Evolutionary conservation across 2,888 invertebrate species (phyloP).

Genomic region (Pimpla rufipes): DNA sequence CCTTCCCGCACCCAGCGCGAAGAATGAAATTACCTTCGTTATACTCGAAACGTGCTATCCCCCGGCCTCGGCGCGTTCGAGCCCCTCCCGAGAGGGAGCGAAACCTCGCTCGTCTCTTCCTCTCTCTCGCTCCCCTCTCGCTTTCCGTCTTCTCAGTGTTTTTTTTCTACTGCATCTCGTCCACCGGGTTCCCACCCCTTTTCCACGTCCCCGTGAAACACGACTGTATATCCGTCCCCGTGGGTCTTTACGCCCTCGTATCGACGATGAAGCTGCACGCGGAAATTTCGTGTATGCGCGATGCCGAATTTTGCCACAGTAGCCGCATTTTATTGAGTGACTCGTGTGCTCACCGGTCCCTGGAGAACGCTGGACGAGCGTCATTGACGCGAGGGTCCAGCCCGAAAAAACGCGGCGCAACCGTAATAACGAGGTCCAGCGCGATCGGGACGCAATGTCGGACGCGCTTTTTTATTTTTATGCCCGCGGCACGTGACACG

Average conservation of each 20-base stretch:
- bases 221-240: slow-evolving; percentile 19
- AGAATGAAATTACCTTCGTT: slow-evolving; percentile 85
- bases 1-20: slow-evolving; percentile 70
- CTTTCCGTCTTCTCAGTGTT: slow-evolving; percentile 66
- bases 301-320: slow-evolving; percentile 66
- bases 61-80: slow-evolving; percentile 68
- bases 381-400: slow-evolving; percentile 15
- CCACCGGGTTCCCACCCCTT: slow-evolving; percentile 40
- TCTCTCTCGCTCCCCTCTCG: slow-evolving; percentile 38
- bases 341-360: slow-evolving; percentile 74
- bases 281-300: slow-evolving; percentile 65
- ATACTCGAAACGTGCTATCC: slow-evolving; percentile 81
- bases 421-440: slow-evolving; percentile 49
- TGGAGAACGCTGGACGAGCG: slow-evolving; percentile 18
- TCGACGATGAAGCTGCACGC: slow-evolving; percentile 58
- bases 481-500: slow-evolving; percentile 27
- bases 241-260: slow-evolving; percentile 31
- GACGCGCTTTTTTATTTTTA: slow-evolving; percentile 44
- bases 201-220: slow-evolving; percentile 34
- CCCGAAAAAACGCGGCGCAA: slow-evolving; percentile 69
- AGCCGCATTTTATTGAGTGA: slow-evolving; percentile 72
- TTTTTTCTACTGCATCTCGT: slow-evolving; percentile 5
- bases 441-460: not conserved
- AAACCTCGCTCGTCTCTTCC: slow-evolving; percentile 50
- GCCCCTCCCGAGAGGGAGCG: slow-evolving; percentile 35